These are phyloP conservation scores for Drosophila aff. DNA, from an alignment of 1,140 invertebrate species.

Conservation along the genomic window DNA sequence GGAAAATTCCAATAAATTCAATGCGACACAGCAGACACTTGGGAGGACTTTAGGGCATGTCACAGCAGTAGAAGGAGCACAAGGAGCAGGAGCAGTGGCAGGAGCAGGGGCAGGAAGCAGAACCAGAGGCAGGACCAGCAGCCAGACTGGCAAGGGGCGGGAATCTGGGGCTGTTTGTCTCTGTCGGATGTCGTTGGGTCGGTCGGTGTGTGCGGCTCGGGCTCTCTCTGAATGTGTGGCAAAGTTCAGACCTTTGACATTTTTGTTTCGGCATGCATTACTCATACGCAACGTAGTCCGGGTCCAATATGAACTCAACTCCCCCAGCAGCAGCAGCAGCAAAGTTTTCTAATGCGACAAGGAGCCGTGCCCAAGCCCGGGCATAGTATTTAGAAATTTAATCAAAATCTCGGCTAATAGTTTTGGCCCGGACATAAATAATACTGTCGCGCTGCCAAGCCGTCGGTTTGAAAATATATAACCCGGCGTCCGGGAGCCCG, in stretches of 20 bases:
- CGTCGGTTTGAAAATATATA: conserved; percentile 58
- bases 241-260: conserved; percentile 83
- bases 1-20: conserved; percentile 84
- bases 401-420: conserved; percentile 80
- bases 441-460: conserved; percentile 36
- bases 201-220: conserved; percentile 5
- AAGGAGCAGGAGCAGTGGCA: background rate
- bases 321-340: conserved; percentile 28
- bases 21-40: conserved; percentile 82
- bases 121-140: conserved; percentile 14
- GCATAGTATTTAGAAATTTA: conserved; percentile 70
- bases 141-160: conserved; percentile 26
- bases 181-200: conserved; percentile 53
- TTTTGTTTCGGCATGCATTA: conserved; percentile 73
- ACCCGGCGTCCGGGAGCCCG: conserved; percentile 11
- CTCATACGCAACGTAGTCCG: conserved; percentile 71
- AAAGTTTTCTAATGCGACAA: conserved; percentile 63
- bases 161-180: conserved; percentile 56
- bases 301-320: conserved; percentile 58
- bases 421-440: conserved; percentile 71
- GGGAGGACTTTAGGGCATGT: conserved; percentile 80
- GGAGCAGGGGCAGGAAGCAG: background rate
- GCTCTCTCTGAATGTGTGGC: conserved; percentile 60
- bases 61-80: conserved; percentile 52
- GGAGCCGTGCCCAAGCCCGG: background rate